A percentile compares a stretch with the other conserved stretches of the same genome.
Conservation (phyloP, 2,797 vertebrate species). For the Rhabdomys pumilio region DNA sequence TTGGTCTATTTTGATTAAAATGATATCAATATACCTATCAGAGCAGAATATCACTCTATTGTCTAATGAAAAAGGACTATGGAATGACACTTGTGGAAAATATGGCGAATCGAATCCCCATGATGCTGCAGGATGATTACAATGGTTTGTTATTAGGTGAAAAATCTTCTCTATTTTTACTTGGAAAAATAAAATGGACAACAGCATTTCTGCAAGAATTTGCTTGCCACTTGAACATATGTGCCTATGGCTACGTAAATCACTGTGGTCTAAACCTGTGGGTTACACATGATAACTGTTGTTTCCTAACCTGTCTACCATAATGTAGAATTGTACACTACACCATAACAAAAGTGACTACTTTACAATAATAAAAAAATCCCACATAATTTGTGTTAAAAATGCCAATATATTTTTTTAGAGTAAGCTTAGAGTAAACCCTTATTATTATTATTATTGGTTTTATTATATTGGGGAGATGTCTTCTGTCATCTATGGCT, state of each 20-base stretch:
- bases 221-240: not conserved
- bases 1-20: not conserved
- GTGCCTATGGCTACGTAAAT: not conserved
- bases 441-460: not conserved
- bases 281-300: not conserved
- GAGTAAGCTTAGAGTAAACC: no score
- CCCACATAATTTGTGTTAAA: not conserved
- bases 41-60: not conserved
- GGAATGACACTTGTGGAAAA: not conserved
- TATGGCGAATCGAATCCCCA: not conserved
- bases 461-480: not conserved
- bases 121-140: not conserved
- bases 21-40: not conserved
- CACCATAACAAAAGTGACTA: not conserved
- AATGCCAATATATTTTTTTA: not conserved
- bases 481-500: not conserved
- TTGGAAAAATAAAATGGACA: not conserved
- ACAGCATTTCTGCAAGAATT: not conserved
- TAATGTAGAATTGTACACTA: not conserved
- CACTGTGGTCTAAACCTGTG: not conserved
- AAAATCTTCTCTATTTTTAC: slow-evolving; percentile 41
- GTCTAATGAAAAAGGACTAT: not conserved
- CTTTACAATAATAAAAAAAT: not conserved
- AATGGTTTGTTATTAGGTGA: slow-evolving; percentile 1
- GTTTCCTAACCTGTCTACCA: not conserved